A percentile compares a stretch with the other conserved stretches of the same genome.
phyloP scores from a whole-genome alignment of 2,113 vertebrate genomes.

The Uria lomvia region DNA sequence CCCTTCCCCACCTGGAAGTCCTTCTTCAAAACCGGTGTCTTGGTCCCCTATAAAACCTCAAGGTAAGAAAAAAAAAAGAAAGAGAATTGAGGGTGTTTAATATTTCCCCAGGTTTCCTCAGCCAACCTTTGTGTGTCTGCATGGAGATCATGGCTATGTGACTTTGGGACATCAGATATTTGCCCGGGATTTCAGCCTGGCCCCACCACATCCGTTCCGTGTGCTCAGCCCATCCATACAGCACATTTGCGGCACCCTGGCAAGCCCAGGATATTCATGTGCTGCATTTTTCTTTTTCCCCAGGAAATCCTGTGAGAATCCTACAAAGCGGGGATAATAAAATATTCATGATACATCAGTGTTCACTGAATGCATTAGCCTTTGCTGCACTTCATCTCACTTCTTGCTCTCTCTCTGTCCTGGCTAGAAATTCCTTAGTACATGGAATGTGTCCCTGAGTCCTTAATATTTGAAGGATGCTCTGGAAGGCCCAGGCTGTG shows the following conservation, averaged over 20 bases:
- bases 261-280: background rate
- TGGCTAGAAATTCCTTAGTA: background rate
- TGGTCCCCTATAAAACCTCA: background rate
- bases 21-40: background rate
- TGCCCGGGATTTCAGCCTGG: constrained; percentile 22
- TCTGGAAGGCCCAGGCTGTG: background rate
- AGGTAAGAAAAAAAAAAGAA: background rate
- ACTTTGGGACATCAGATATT: background rate
- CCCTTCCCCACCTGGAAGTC: background rate
- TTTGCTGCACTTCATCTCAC: background rate
- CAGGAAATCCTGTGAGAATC: constrained; percentile 24
- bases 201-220: background rate
- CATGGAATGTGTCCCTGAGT: background rate
- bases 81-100: background rate
- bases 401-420: background rate
- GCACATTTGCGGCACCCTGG: background rate
- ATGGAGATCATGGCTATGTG: background rate
- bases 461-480: background rate
- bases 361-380: background rate
- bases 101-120: background rate
- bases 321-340: constrained; percentile 36
- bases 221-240: background rate
- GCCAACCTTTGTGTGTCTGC: background rate
- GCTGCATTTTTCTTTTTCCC: background rate
- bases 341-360: constrained; percentile 14